Base-by-base conservation (phyloP, 2,113 vertebrate genomes). In the Cryptotis parvus region DNA sequence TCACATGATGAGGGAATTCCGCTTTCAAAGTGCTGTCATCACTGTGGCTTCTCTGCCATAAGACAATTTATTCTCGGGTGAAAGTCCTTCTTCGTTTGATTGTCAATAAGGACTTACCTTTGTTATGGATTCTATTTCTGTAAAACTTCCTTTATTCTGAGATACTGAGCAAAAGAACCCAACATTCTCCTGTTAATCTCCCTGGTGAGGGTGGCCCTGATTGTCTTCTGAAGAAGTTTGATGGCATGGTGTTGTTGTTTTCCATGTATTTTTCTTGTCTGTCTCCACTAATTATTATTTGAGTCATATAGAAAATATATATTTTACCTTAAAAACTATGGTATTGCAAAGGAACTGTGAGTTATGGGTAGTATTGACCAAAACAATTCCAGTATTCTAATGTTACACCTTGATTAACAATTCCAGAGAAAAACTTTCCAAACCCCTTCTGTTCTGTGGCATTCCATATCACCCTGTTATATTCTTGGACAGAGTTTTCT, bases 1-100 rank as follows among this genome's bases (percentile, higher is more conserved):
- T 95, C 97, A 96, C 91, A 82, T 45, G 3, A 96, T 96, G 94
- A 93, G 92, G 93, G 88, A 91, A 95, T 91, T 96, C 89, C 41
- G 93, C 94, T 94, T 94, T 96, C 88, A 94, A 91, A 92, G 93
- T 69, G 87, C 61, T 94, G 96, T 92, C 94, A 77, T 94, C 96
- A 87, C 94, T 90, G 84, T 90, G 95, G 93, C 55, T 94, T 93
- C 91, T 95, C 74, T 93, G 61, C 92, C 55, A 63, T 89, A 58
- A 70, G 85, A 93, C 43, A 86, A 33, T 96, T 94, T 95, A 92
- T 92, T 96, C 86, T 70, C 77, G 86, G 73, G 75, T 70, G 66
- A 95, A 84, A 87, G 86, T 77, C 49, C 77, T 87, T 75, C 94
- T 93, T 84, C 45, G 94, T 85, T 91, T 87, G 85, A 87, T 89